A percentile compares a stretch with the other conserved stretches of the same genome.
Evolutionary conservation across 2,797 vertebrate genomes (phyloP).

Genomic region (Hybognathus amarus): DNA sequence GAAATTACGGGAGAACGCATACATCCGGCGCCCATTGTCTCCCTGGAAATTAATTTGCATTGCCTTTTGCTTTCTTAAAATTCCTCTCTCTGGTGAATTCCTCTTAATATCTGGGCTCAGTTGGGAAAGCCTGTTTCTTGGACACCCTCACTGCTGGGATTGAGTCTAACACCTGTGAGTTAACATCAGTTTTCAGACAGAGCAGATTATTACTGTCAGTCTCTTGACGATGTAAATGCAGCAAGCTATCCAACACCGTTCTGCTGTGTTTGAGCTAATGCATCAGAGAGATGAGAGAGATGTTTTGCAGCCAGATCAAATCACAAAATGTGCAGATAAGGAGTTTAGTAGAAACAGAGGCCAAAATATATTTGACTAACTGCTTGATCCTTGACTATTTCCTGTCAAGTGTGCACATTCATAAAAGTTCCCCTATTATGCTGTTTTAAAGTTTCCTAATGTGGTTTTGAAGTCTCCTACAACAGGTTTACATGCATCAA

Average conservation of each 20-base stretch:
- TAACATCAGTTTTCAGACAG: slow-evolving; percentile 17
- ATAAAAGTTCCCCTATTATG: neutral
- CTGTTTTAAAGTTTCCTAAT: no score
- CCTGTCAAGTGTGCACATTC: neutral
- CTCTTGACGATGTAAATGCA: slow-evolving; percentile 17
- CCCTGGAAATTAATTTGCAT: slow-evolving; percentile 57
- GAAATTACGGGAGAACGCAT: slow-evolving; percentile 54
- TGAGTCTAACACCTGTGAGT: slow-evolving; percentile 39
- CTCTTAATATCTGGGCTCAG: neutral
- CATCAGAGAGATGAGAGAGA: neutral
- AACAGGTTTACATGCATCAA: no score
- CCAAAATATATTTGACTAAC: neutral
- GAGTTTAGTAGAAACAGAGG: slow-evolving; percentile 33
- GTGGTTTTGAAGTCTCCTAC: no score
- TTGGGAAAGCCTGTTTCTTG: slow-evolving; percentile 7
- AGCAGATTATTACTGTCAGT: slow-evolving; percentile 30
- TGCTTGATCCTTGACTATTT: slow-evolving; percentile 30
- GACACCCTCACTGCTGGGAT: slow-evolving; percentile 20
- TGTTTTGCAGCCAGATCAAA: neutral
- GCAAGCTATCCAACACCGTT: neutral
- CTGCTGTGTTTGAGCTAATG: neutral
- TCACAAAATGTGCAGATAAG: slow-evolving; percentile 9
- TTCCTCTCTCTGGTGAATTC: slow-evolving; percentile 34
- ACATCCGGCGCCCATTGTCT: slow-evolving; percentile 43
- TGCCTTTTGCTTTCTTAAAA: slow-evolving; percentile 23